Conservation (phyloP, 2,113 vertebrate genomes). For the Gasterosteus aculeatus region DNA sequence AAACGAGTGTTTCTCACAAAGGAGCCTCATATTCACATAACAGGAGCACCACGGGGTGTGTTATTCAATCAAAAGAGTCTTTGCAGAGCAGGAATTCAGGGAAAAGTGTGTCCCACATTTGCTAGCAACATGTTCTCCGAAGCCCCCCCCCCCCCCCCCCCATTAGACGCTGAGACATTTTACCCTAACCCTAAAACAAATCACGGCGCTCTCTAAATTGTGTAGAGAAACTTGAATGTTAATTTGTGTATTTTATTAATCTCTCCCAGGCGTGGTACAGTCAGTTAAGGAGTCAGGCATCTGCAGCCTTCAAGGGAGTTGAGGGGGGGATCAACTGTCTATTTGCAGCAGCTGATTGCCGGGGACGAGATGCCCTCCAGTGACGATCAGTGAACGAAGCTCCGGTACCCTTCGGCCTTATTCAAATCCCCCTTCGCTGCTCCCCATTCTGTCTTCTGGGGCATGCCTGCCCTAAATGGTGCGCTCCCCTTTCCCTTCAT, state of each 20-base stretch:
- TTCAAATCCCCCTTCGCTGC: conserved; percentile 17
- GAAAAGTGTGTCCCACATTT: conserved; percentile 29
- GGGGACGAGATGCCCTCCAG: conserved; percentile 47
- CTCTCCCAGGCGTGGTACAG: neutral
- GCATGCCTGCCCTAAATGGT: conserved; percentile 36
- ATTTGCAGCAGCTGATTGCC: conserved; percentile 59
- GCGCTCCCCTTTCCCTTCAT: conserved; percentile 66
- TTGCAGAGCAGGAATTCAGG: conserved; percentile 26
- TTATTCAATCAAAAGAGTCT: conserved; percentile 57
- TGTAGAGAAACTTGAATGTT: conserved; percentile 11
- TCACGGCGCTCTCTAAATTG: conserved; percentile 15
- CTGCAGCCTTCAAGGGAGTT: conserved; percentile 27
- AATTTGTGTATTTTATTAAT: conserved; percentile 30
- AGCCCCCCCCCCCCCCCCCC: conserved; percentile 29
- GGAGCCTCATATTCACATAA: conserved; percentile 18
- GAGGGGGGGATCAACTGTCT: conserved; percentile 56
- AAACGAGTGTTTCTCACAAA: conserved; percentile 33
- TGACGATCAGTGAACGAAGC: conserved; percentile 40
- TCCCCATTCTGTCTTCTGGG: conserved; percentile 27
- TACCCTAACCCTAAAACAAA: conserved; percentile 67
- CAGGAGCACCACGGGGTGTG: conserved; percentile 6
- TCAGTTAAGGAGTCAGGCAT: conserved; percentile 31
- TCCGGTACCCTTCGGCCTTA: conserved; percentile 17
- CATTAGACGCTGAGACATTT: conserved; percentile 53
- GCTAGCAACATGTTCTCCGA: conserved; percentile 37